These are phyloP conservation scores for Gymnobelideus leadbeateri DNA, from an alignment of 2,113 vertebrate species.

Conservation along the genomic window DNA sequence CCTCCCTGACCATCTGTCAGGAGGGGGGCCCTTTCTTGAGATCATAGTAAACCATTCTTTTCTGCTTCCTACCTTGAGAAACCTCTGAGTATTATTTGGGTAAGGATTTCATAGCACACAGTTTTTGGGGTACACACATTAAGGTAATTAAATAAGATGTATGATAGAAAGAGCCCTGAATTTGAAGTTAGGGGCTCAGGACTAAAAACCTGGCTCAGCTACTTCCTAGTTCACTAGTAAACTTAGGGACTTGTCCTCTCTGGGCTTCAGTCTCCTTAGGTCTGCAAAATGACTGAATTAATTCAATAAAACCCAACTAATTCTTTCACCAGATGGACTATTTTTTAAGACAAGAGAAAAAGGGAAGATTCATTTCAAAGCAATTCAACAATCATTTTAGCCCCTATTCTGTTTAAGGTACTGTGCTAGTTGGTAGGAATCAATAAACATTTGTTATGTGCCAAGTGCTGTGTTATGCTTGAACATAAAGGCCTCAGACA, in stretches of 20 bases:
- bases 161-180: neutral
- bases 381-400: neutral
- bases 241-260: neutral
- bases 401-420: neutral
- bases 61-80: no score
- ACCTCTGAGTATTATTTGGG: no score
- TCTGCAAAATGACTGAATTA: neutral
- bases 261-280: neutral
- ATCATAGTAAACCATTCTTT: no score
- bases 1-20: no score
- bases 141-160: neutral
- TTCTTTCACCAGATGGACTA: neutral
- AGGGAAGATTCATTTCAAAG: neutral
- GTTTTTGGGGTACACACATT: neutral
- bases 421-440: neutral
- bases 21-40: no score
- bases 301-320: neutral
- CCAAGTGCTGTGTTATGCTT: neutral
- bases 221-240: neutral
- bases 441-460: neutral
- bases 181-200: neutral
- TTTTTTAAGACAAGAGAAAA: neutral
- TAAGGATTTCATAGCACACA: no score
- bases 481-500: neutral
- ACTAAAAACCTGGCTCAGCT: neutral